phyloP scores from a whole-genome alignment of 2,888 invertebrate genomes.

The Pammene aurita region DNA sequence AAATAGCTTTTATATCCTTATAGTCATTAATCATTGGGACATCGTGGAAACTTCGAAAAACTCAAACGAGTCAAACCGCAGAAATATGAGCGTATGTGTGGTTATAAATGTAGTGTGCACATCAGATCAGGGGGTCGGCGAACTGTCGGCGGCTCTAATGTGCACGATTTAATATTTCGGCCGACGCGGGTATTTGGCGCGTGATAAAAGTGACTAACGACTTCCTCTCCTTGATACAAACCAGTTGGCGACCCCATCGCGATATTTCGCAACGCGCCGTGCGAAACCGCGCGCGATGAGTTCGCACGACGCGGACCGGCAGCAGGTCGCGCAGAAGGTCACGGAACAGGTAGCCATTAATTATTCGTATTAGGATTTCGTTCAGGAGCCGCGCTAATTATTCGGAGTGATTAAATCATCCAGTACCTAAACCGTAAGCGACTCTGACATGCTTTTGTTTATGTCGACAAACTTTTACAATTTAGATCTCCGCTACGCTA shows the following conservation, averaged over 20 bases:
- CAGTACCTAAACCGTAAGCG: slow-evolving; percentile 18
- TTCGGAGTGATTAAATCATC: slow-evolving; percentile 24
- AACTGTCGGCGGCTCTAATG: slow-evolving; percentile 24
- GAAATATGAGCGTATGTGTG: not conserved
- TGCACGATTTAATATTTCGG: slow-evolving; percentile 37
- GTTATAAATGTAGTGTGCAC: not conserved
- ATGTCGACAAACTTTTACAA: not conserved
- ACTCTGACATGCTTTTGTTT: not conserved
- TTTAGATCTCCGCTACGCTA: no score
- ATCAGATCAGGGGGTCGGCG: slow-evolving; percentile 3
- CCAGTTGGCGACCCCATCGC: slow-evolving; percentile 22
- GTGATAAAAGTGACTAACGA: slow-evolving; percentile 41
- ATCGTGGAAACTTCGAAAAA: slow-evolving; percentile 7
- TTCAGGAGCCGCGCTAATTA: slow-evolving; percentile 21
- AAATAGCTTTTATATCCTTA: not conserved
- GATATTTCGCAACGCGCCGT: slow-evolving; percentile 23
- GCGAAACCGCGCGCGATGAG: slow-evolving; percentile 19
- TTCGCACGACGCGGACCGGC: slow-evolving; percentile 18
- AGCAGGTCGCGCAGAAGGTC: not conserved
- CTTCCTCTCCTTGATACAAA: slow-evolving; percentile 39
- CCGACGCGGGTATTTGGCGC: slow-evolving; percentile 37
- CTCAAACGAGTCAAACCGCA: slow-evolving; percentile 1
- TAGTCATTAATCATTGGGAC: slow-evolving; percentile 7
- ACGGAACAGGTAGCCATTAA: slow-evolving; percentile 17
- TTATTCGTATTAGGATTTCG: slow-evolving; percentile 11